Percentiles rank a stretch among this genome's conserved stretches.
These are phyloP conservation scores for Saxidomus purpurata DNA, from an alignment of 1,140 invertebrate species.

Conservation along the genomic window DNA sequence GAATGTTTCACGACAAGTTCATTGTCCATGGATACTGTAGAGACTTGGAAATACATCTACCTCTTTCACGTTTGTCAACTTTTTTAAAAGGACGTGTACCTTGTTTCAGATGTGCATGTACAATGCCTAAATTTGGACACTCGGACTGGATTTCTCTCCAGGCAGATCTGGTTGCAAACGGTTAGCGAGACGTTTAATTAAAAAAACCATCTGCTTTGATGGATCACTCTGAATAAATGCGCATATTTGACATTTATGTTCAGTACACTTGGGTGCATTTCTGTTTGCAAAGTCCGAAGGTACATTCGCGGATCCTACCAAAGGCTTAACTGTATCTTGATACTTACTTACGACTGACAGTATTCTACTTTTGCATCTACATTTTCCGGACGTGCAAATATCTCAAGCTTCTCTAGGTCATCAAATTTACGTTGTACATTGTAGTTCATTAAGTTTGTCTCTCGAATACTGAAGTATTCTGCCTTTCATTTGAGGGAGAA, in stretches of 20 bases:
- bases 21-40: constrained; percentile 53
- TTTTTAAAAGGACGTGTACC: constrained; percentile 68
- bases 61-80: no score
- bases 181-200: background rate
- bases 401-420: constrained; percentile 62
- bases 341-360: constrained; percentile 63
- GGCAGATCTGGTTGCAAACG: constrained; percentile 61
- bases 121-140: constrained; percentile 56
- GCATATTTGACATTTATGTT: constrained; percentile 63
- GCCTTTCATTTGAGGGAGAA: constrained; percentile 44
- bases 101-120: constrained; percentile 57
- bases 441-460: constrained; percentile 73
- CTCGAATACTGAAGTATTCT: constrained; percentile 31
- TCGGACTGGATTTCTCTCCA: constrained; percentile 60
- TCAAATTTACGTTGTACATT: constrained; percentile 49
- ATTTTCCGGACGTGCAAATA: no score
- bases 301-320: no score
- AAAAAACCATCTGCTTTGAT: constrained; percentile 29
- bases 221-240: constrained; percentile 13
- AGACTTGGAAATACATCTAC: constrained; percentile 64
- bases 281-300: constrained; percentile 69
- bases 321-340: constrained; percentile 22
- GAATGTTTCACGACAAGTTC: constrained; percentile 53
- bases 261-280: constrained; percentile 53
- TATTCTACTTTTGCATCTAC: no score